Percentiles rank a stretch among this genome's conserved stretches.
phyloP scores from a whole-genome alignment of 2,888 invertebrate genomes.

The Anoplius nigerrimus region DNA sequence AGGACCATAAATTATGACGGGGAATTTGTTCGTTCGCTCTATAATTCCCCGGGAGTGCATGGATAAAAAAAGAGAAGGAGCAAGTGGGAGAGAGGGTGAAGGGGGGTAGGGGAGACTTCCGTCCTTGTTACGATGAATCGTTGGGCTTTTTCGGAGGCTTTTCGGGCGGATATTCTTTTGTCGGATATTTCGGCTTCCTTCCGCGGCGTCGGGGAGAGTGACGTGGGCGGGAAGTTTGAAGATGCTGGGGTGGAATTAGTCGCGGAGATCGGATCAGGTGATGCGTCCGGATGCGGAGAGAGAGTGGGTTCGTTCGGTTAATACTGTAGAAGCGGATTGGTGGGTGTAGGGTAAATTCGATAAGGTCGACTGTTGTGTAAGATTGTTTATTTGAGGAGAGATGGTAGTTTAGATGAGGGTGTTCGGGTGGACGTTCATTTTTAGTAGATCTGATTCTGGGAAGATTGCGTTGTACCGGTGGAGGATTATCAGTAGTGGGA shows the following conservation, averaged over 20 bases:
- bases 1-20: slow-evolving; percentile 56
- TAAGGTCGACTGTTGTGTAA: no score
- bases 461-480: slow-evolving; percentile 58
- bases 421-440: no score
- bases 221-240: no score
- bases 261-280: no score
- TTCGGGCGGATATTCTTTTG: background rate
- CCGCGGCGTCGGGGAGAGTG: no score
- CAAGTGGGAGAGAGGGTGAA: background rate
- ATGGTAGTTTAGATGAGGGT: no score
- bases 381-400: no score
- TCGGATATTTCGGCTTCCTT: background rate
- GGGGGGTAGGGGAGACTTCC: slow-evolving; percentile 13
- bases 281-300: no score
- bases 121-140: slow-evolving; percentile 19
- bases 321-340: no score
- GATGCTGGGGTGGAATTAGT: no score
- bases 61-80: slow-evolving; percentile 19
- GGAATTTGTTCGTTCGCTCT: slow-evolving; percentile 52
- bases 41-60: slow-evolving; percentile 45
- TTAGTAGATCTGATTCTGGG: slow-evolving; percentile 37
- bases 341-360: no score
- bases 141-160: slow-evolving; percentile 5
- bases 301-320: no score
- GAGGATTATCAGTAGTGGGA: slow-evolving; percentile 64